phyloP scores from a whole-genome alignment of 2,888 invertebrate species.

The Pristionchus maxplancki region DNA sequence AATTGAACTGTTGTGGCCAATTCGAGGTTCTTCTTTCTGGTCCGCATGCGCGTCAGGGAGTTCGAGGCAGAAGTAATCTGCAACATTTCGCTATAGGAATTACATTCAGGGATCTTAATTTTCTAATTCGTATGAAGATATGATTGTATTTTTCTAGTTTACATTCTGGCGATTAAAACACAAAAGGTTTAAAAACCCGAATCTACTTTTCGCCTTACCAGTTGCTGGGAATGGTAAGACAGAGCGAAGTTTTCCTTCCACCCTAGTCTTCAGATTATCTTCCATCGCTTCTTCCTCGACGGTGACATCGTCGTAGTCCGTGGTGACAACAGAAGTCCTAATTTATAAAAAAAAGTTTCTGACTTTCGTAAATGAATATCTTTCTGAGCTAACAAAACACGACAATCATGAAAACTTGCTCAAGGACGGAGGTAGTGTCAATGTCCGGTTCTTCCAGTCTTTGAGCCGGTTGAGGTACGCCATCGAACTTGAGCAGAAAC shows the following conservation, averaged over 20 bases:
- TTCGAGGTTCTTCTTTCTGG: no score
- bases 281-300: neutral
- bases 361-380: no score
- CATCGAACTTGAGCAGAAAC: conserved; percentile 33
- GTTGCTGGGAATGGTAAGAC: neutral
- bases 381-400: neutral
- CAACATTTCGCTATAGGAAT: no score
- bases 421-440: neutral
- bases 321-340: neutral
- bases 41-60: neutral
- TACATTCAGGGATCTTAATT: no score
- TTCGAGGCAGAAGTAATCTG: neutral
- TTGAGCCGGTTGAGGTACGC: neutral
- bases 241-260: neutral
- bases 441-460: neutral
- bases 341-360: no score
- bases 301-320: neutral
- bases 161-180: no score
- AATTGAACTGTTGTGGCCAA: no score
- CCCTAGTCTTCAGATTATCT: no score
- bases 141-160: no score
- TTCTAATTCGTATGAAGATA: no score
- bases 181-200: no score
- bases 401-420: neutral
- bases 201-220: neutral